A percentile compares a stretch with the other conserved stretches of the same genome.
Conservation (phyloP, 2,888 invertebrate species). For the Nomada goodeniana region DNA sequence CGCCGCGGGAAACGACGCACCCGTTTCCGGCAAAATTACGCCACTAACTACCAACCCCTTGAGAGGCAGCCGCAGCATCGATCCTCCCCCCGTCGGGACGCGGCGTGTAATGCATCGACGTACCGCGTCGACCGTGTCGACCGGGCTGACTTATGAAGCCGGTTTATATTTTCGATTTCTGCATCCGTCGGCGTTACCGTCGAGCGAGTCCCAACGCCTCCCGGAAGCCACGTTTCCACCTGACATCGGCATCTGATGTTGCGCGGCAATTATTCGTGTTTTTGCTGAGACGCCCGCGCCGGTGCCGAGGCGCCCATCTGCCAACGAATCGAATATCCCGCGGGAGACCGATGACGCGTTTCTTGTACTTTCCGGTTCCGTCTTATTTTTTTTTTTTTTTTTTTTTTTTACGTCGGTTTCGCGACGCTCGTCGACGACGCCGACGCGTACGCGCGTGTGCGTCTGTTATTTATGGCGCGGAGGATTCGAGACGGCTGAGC, state of each 20-base stretch:
- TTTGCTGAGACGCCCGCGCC: neutral
- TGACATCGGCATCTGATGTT: constrained; percentile 3
- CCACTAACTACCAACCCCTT: constrained; percentile 61
- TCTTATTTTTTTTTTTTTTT: neutral
- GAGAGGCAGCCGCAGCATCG: constrained; percentile 50
- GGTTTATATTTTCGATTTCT: constrained; percentile 45
- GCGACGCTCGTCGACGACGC: too few relatives aligned
- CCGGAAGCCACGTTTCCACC: constrained; percentile 5
- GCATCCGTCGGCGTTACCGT: constrained; percentile 18
- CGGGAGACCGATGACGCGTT: constrained; percentile 4
- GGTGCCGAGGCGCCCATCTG: neutral
- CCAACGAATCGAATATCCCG: constrained; percentile 12
- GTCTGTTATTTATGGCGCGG: neutral
- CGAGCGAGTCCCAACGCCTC: neutral
- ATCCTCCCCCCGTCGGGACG: constrained; percentile 35
- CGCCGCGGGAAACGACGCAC: constrained; percentile 62
- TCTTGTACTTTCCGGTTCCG: neutral
- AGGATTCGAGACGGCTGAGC: neutral
- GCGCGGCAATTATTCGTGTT: constrained; percentile 29
- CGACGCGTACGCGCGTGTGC: too few relatives aligned
- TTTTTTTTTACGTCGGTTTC: neutral
- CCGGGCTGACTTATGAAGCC: constrained; percentile 39
- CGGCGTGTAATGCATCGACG: constrained; percentile 27
- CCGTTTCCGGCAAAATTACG: constrained; percentile 67
- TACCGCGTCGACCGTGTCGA: constrained; percentile 24